Evolutionary conservation across 2,797 vertebrate species (phyloP).

Genomic region (Sebastes steindachneri): DNA sequence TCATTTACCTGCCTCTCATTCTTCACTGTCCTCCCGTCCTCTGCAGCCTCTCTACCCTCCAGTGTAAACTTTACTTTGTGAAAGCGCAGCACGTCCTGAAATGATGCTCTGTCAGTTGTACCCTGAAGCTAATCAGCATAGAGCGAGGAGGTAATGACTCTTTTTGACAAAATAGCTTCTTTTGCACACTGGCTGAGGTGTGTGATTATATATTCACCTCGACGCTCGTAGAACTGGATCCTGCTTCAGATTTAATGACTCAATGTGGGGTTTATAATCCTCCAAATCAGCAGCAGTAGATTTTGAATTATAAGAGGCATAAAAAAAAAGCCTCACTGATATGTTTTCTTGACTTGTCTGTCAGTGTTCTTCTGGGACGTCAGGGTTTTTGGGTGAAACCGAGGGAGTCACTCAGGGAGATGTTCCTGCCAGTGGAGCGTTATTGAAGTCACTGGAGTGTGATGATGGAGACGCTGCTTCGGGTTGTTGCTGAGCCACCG

Average conservation of each 20-base stretch:
- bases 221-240: background rate
- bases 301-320: background rate
- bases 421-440: slow-evolving; percentile 37
- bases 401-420: slow-evolving; percentile 25
- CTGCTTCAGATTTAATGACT: slow-evolving; percentile 1
- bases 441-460: slow-evolving; percentile 46
- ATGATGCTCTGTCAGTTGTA: slow-evolving; percentile 31
- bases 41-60: slow-evolving; percentile 12
- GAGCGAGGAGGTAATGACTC: slow-evolving; percentile 3
- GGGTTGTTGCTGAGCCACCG: slow-evolving; percentile 31
- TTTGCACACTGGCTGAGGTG: background rate
- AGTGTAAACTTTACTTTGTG: slow-evolving; percentile 20
- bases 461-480: slow-evolving; percentile 46
- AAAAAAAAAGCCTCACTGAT: background rate
- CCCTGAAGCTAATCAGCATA: slow-evolving; percentile 38
- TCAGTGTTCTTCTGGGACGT: slow-evolving; percentile 8
- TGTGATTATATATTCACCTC: slow-evolving; percentile 16
- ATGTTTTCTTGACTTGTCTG: background rate
- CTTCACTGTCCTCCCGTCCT: background rate
- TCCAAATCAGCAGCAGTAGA: background rate
- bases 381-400: slow-evolving; percentile 15
- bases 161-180: slow-evolving; percentile 22
- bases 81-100: slow-evolving; percentile 23
- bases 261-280: background rate
- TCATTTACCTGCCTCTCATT: background rate